These are phyloP conservation scores for Marisa cornuarietis DNA, from an alignment of 1,140 invertebrate species.

Conservation along the genomic window DNA sequence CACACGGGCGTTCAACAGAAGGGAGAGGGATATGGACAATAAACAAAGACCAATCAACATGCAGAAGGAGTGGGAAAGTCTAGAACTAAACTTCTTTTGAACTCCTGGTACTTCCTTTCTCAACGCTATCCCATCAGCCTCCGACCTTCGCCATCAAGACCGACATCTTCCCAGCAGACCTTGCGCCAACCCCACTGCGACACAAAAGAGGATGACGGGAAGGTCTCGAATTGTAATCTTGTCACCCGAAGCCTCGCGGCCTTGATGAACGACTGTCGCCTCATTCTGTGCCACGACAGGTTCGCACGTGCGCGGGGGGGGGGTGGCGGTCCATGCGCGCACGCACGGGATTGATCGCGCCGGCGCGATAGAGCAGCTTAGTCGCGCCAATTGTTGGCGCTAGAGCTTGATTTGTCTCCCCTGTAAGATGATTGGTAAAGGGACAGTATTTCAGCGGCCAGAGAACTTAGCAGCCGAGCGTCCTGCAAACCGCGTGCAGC, in stretches of 20 bases:
- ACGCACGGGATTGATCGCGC: no score
- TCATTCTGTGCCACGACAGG: not conserved
- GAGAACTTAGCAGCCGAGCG: no score
- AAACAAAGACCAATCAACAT: no score
- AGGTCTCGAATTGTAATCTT: constrained; percentile 4
- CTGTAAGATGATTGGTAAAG: no score
- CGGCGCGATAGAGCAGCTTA: not conserved
- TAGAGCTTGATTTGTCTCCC: not conserved
- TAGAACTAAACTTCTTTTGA: no score
- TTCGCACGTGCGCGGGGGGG: not conserved
- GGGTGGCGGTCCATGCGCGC: not conserved
- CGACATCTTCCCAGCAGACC: constrained; percentile 10
- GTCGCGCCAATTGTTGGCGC: not conserved
- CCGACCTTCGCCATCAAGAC: not conserved
- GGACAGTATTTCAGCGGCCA: no score
- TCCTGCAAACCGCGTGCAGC: no score
- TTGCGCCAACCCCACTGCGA: not conserved
- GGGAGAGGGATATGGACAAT: no score
- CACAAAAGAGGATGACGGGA: constrained; percentile 6
- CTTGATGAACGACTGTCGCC: constrained; percentile 1
- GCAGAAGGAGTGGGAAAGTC: no score
- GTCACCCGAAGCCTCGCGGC: not conserved
- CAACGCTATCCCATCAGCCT: no score
- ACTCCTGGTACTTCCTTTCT: no score
- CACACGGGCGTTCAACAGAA: no score